phyloP scores from a whole-genome alignment of 1,140 invertebrate species.

The Psix sp. region DNA sequence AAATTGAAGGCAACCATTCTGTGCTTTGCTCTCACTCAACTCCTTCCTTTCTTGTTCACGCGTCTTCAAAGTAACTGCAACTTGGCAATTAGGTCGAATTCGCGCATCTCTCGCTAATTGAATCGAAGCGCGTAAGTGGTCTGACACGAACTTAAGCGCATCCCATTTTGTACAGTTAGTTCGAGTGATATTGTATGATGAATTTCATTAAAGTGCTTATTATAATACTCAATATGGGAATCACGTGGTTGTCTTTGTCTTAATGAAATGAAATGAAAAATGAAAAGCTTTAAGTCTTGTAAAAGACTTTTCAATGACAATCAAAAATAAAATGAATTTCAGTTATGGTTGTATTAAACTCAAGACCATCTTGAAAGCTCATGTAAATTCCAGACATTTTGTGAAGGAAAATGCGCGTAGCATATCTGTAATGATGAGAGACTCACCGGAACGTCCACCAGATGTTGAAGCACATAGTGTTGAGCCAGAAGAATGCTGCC shows the following conservation, averaged over 20 bases:
- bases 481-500: slow-evolving; percentile 96
- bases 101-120: slow-evolving; percentile 56
- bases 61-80: slow-evolving; percentile 56
- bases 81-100: slow-evolving; percentile 62
- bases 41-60: slow-evolving; percentile 53
- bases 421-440: slow-evolving; percentile 58
- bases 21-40: slow-evolving; percentile 25
- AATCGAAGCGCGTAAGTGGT: slow-evolving; percentile 57
- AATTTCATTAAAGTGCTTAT: slow-evolving; percentile 18
- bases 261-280: too few species aligned
- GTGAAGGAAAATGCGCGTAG: slow-evolving; percentile 45
- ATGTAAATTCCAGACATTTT: slow-evolving; percentile 49
- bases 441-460: slow-evolving; percentile 93
- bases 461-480: slow-evolving; percentile 96
- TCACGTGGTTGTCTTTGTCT: too few species aligned
- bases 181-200: slow-evolving; percentile 26
- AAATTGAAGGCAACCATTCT: slow-evolving; percentile 20
- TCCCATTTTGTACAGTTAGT: slow-evolving; percentile 16
- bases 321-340: too few species aligned
- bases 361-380: slow-evolving; percentile 41
- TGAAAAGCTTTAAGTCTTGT: too few species aligned
- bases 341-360: slow-evolving; percentile 26
- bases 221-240: too few species aligned
- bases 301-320: too few species aligned
- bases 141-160: slow-evolving; percentile 32